These are phyloP conservation scores for Drosophila flavopinicola DNA, from an alignment of 2,888 invertebrate genomes.

Conservation along the genomic window DNA sequence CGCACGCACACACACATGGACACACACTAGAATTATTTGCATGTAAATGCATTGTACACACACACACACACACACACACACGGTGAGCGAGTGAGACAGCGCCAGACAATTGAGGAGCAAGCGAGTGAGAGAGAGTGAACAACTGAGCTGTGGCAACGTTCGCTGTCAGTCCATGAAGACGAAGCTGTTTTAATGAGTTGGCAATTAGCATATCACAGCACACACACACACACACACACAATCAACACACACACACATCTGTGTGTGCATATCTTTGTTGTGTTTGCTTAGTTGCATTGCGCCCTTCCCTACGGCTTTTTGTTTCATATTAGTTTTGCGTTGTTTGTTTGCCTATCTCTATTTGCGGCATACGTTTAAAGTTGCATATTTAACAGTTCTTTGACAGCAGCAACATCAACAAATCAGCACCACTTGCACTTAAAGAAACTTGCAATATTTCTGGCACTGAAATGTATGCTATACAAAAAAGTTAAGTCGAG, in stretches of 20 bases:
- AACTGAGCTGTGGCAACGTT: constrained; percentile 29
- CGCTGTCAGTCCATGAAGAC: constrained; percentile 66
- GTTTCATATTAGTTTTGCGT: constrained; percentile 50
- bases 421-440: constrained; percentile 12
- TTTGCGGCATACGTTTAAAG: constrained; percentile 49
- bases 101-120: constrained; percentile 6
- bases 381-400: constrained; percentile 51
- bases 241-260: constrained; percentile 10
- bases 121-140: no score
- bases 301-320: constrained; percentile 1
- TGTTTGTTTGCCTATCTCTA: constrained; percentile 25
- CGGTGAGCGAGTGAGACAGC: constrained; percentile 4
- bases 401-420: constrained; percentile 14
- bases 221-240: constrained; percentile 12
- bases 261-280: constrained; percentile 12
- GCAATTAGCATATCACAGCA: constrained; percentile 72
- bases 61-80: constrained; percentile 8
- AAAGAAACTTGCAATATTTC: constrained; percentile 38
- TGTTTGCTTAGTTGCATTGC: constrained; percentile 15
- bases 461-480: constrained; percentile 50
- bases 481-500: constrained; percentile 41
- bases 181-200: constrained; percentile 76
- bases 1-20: constrained; percentile 26
- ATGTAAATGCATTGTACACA: constrained; percentile 53
- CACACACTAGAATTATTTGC: constrained; percentile 46